Percentiles rank a stretch among this genome's conserved stretches.
Conservation (phyloP, 2,888 invertebrate genomes). For the Electrophaes corylata region DNA sequence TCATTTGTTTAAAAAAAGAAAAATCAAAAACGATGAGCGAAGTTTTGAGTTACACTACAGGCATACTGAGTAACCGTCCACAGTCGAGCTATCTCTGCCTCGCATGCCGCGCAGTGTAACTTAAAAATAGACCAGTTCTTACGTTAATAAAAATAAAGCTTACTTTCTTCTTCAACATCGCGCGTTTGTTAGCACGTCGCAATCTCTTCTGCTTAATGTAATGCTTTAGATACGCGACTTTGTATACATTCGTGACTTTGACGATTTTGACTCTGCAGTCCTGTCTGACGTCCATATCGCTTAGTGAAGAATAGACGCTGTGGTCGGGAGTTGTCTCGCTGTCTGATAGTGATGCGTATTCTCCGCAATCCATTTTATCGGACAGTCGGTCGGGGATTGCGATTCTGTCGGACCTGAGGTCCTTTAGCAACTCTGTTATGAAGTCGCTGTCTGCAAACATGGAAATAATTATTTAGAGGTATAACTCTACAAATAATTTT, state of each 20-base stretch:
- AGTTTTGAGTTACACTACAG: too few species aligned
- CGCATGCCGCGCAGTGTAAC: too few species aligned
- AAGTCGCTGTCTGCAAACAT: constrained; percentile 58
- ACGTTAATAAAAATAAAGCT: constrained; percentile 15
- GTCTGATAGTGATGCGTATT: constrained; percentile 37
- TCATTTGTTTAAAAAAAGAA: constrained; percentile 7
- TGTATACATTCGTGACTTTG: constrained; percentile 76
- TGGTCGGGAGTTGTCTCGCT: constrained; percentile 40
- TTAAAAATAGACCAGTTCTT: too few species aligned
- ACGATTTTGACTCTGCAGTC: constrained; percentile 72
- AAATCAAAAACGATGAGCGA: too few species aligned
- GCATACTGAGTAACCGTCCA: too few species aligned
- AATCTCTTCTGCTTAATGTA: constrained; percentile 72
- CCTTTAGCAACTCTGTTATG: constrained; percentile 62
- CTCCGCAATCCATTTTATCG: constrained; percentile 52
- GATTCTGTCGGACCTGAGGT: constrained; percentile 56
- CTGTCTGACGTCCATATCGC: constrained; percentile 56
- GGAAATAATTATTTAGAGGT: not conserved
- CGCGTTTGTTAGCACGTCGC: constrained; percentile 64
- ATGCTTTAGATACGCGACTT: constrained; percentile 71
- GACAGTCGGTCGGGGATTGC: constrained; percentile 44
- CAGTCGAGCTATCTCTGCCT: too few species aligned
- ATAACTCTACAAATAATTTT: not conserved
- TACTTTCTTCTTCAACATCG: constrained; percentile 71
- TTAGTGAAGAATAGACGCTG: constrained; percentile 61